Percentiles rank a stretch among this genome's conserved stretches.
Conservation (phyloP, 2,888 invertebrate genomes). For the Oligia fasciuncula region DNA sequence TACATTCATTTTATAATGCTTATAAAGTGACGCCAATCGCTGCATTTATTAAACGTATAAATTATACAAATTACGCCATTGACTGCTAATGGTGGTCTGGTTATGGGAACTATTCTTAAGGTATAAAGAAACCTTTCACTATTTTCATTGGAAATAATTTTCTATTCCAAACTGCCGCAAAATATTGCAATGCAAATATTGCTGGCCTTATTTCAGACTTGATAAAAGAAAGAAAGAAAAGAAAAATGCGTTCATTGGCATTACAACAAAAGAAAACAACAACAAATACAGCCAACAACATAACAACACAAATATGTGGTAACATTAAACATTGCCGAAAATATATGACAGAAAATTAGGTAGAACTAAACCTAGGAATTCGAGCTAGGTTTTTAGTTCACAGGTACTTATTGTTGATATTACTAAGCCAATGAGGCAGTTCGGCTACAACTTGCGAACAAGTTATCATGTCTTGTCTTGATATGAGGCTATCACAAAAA, state of each 20-base stretch:
- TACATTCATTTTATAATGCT: slow-evolving; percentile 17
- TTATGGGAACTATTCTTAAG: not conserved
- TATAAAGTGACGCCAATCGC: slow-evolving; percentile 13
- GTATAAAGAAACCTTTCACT: not conserved
- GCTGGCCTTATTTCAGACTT: not conserved
- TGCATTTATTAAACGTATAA: slow-evolving; percentile 7
- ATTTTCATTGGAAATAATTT: not conserved
- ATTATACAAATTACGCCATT: not conserved
- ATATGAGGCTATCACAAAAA: slow-evolving; percentile 27
- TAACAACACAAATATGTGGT: no score
- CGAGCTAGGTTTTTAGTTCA: no score
- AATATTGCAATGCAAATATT: not conserved
- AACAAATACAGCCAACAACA: no score
- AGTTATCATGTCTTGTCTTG: slow-evolving; percentile 27
- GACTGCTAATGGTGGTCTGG: not conserved
- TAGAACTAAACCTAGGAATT: not conserved
- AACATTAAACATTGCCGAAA: not conserved
- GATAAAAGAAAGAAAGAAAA: not conserved
- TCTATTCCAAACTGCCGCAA: not conserved
- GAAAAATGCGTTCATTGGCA: not conserved
- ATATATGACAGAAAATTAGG: not conserved
- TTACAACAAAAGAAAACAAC: no score
- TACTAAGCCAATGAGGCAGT: not conserved
- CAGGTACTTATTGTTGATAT: not conserved
- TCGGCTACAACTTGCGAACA: slow-evolving; percentile 10